phyloP scores from a whole-genome alignment of 1,140 invertebrate species.

The Drosophila insularis region DNA sequence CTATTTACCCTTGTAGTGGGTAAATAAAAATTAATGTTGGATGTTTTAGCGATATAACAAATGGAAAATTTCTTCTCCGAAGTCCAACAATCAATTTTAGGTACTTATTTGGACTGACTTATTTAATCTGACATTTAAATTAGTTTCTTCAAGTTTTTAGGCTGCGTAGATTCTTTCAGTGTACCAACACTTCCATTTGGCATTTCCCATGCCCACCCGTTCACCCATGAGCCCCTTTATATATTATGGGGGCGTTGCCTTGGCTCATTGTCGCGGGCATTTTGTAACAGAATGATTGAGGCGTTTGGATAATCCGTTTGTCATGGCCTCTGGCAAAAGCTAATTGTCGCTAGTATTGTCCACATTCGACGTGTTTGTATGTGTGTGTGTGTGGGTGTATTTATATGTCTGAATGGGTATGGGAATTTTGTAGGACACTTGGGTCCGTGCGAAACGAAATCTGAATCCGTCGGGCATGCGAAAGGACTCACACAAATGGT shows the following conservation, averaged over 20 bases:
- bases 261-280: conserved; percentile 15
- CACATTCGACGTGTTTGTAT: background rate
- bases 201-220: background rate
- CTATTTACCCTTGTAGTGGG: background rate
- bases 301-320: conserved; percentile 66
- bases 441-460: conserved; percentile 5
- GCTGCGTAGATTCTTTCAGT: background rate
- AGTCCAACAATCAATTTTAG: no score
- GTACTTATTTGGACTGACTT: no score
- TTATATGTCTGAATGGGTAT: conserved; percentile 8
- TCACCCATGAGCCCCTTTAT: background rate
- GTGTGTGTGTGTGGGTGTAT: conserved; percentile 3
- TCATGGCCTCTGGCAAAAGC: conserved; percentile 59
- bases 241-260: conserved; percentile 7
- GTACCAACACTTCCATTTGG: background rate
- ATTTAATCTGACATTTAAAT: background rate
- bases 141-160: background rate
- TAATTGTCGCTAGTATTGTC: conserved; percentile 54
- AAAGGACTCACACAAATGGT: conserved; percentile 55
- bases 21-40: background rate
- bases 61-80: no score
- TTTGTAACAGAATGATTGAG: conserved; percentile 57
- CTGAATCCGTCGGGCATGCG: conserved; percentile 12
- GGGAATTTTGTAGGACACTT: background rate
- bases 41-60: no score